Evolutionary conservation across 1,140 invertebrate genomes (phyloP), one percentile per base, ranked within the genome.

Genomic region (Trichoplusia ni): DNA sequence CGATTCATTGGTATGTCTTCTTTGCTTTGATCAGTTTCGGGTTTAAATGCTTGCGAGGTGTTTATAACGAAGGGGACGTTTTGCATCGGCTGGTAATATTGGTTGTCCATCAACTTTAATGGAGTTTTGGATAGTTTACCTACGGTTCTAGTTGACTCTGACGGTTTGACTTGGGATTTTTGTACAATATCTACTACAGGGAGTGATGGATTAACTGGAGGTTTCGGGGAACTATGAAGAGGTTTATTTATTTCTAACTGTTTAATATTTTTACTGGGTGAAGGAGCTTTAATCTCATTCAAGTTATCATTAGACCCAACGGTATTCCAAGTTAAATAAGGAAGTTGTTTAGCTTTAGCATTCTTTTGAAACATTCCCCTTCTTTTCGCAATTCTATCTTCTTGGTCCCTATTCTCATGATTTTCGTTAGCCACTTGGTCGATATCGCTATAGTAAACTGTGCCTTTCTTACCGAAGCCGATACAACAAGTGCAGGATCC

Each of bases 51-150:
- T 65, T 76, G 78, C 0, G 58, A 67, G 7, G 82, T 79, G 40
- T 86, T 86, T 27, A 84, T 83, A 29, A 80, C 67, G 40, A 88
- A 81, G 0, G 86, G 77, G 25, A 84, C 80, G 67, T 82, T 83
- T 49, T 86, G 69, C 49, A 88, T 71, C 1, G 85, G 86, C 64
- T 87, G 86, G 58, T 89, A 89, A 58, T 89, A 89, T 64, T 88
- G 74, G 25, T 90, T 90, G 33, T 88, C 86, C 11, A 84, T 76
- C 25, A 89, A 72, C 69, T 75, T 88, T 58, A 81, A 73, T 4
- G 84, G 83, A 4, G 74, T 76, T 74, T 80, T 86, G 3, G 75
- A 69, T 53, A 89, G 63, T 51, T 82, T 87, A 3, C 68, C 79
- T 8, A 87, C 79, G 19, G 56, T 64, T 8, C 27, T 6, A 2